These are phyloP conservation scores for Manacus vitellinus DNA, from an alignment of 2,113 vertebrate species.

Conservation along the genomic window DNA sequence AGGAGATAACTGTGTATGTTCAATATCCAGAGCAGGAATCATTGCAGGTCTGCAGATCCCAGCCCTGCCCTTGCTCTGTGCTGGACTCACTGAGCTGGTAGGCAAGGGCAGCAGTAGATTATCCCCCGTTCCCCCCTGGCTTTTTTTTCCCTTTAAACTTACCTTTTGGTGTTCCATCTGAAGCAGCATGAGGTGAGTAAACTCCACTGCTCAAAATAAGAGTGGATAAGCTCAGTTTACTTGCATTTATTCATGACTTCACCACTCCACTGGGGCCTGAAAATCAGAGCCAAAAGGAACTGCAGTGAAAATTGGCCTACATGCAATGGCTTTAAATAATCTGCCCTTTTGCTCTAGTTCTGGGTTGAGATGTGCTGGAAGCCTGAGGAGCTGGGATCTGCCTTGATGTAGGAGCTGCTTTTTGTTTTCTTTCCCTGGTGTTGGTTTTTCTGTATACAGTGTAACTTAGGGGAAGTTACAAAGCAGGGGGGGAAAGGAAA, in stretches of 20 bases:
- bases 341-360: constrained; percentile 66
- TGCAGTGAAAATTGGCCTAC: constrained; percentile 67
- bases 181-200: constrained; percentile 67
- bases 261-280: constrained; percentile 65
- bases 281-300: constrained; percentile 69
- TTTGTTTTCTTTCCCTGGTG: constrained; percentile 23
- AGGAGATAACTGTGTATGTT: background rate
- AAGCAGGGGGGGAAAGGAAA: background rate
- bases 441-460: background rate
- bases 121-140: background rate
- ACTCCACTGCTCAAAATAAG: constrained; percentile 64
- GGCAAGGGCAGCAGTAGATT: background rate
- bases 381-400: constrained; percentile 47
- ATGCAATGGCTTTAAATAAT: constrained; percentile 68
- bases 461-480: background rate
- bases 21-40: background rate
- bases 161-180: constrained; percentile 55
- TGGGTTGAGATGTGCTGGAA: constrained; percentile 41
- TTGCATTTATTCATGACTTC: constrained; percentile 73
- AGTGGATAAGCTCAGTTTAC: constrained; percentile 68
- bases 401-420: constrained; percentile 21
- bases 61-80: background rate
- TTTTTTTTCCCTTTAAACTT: constrained; percentile 28
- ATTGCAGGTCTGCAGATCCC: background rate
- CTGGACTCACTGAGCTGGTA: background rate